Percentiles rank a stretch among this genome's conserved stretches.
phyloP scores from a whole-genome alignment of 2,113 vertebrate species.

The Coracopsis vasa region DNA sequence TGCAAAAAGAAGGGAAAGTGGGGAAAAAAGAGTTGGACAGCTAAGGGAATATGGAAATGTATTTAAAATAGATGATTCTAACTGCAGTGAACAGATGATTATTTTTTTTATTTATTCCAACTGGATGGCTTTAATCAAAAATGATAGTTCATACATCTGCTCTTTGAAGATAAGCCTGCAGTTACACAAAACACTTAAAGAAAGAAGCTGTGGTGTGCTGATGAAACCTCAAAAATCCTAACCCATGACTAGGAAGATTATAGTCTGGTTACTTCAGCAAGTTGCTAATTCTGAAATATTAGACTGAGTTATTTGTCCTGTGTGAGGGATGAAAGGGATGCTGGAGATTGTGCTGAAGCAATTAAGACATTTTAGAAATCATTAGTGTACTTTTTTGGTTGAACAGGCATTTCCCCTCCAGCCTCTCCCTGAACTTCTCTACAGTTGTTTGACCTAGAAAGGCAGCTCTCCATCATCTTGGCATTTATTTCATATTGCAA shows the following conservation, averaged over 20 bases:
- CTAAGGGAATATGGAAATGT: conserved; percentile 56
- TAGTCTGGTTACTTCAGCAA: conserved; percentile 64
- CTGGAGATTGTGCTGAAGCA: conserved; percentile 2
- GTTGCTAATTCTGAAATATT: conserved; percentile 66
- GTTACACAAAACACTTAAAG: conserved; percentile 57
- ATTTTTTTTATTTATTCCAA: conserved; percentile 26
- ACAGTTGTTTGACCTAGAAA: not conserved
- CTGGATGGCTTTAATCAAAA: conserved; percentile 74
- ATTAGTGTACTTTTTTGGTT: conserved; percentile 33
- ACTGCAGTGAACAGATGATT: conserved; percentile 51
- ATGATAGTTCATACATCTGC: conserved; percentile 73
- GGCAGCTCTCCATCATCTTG: conserved; percentile 7
- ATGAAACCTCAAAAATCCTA: conserved; percentile 55
- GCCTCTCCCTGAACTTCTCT: not conserved
- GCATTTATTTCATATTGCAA: conserved; percentile 4
- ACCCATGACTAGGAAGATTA: conserved; percentile 70
- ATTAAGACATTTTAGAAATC: conserved; percentile 58
- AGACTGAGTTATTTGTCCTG: conserved; percentile 49
- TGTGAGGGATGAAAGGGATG: conserved; percentile 30
- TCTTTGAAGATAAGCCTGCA: conserved; percentile 75
- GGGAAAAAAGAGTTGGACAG: conserved; percentile 27
- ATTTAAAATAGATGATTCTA: conserved; percentile 55
- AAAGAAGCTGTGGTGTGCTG: conserved; percentile 51
- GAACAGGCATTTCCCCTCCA: not conserved
- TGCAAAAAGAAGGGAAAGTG: not conserved